Evolutionary conservation across 2,797 vertebrate genomes (phyloP), one percentile per base, ranked within the genome.

Genomic region (Anolis apletophallus): DNA sequence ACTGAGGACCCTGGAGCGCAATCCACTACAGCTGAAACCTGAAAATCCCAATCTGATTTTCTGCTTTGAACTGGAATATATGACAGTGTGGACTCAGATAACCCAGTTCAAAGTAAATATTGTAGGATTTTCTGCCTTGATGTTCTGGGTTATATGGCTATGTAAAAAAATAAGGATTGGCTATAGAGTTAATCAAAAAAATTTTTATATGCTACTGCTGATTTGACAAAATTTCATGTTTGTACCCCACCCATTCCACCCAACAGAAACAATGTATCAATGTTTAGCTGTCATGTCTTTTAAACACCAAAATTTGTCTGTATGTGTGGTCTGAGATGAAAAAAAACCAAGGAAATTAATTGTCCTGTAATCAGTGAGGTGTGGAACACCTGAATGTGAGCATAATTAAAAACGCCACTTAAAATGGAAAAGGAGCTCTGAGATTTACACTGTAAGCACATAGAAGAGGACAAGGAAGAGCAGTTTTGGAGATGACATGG

Each of bases 221-320:
- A 80, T 36, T 61, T 50, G 32, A 73, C 68, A 85, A 80, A 59
- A 34, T 34, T 85, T 78, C 23, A 52, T 64, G 17, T 2, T 85
- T 17, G 3, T 59, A 72, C 72, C 73, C 76, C 76, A 50, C 76
- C 54, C 77, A 72, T 80, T 80, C 76, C 76, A 50, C 76, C 54
- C 77, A 85, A 46, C 19, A 72, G 8, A 72, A 79, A 74, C 32
- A n/a, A 81, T n/a, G n/a, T n/a, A n/a, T n/a, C n/a, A n/a, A n/a
- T n/a, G n/a, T n/a, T n/a, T n/a, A n/a, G n/a, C n/a, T n/a, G n/a
- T n/a, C n/a, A n/a, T n/a, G n/a, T n/a, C n/a, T n/a, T n/a, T n/a
- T n/a, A n/a, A n/a, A n/a, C n/a, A n/a, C n/a, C n/a, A n/a, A n/a
- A 32, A 36, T 67, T 54, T 75, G 67, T n/a, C 36, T 80, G 32